Evolutionary conservation across 2,113 vertebrate genomes (phyloP), one percentile per base, ranked within the genome.

Genomic region (Hippocampus guttulatus): DNA sequence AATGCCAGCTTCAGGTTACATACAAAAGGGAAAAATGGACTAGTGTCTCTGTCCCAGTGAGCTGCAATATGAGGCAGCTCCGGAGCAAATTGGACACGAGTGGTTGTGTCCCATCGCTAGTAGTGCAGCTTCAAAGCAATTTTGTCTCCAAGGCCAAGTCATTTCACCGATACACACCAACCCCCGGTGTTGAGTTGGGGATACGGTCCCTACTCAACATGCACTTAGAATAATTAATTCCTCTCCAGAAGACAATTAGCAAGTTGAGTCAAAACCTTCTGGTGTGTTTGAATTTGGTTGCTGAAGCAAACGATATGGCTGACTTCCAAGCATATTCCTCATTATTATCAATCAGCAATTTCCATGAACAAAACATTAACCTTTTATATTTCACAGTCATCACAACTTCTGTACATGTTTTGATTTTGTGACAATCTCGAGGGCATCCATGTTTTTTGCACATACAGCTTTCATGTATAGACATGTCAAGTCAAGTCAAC

Each of bases 81-180:
- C 84, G 86, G 87, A 87, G 84, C 76, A 75, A 84, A 84, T 79
- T 82, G 78, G 81, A 82, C 80, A 62, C 79, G 79, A 88, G 80
- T 81, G 81, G 84, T 86, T 78, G n/a, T 9, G 27, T 72, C 76
- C 82, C 69, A 43, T 79, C 67, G 61, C 64, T 71, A 18, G 75
- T 20, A 71, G 78, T 62, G 75, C n/a, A 52, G 77, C 85, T 84
- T 87, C 83, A 87, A 85, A 87, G 83, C 54, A 69, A 64, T n/a
- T 54, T n/a, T 63, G 71, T 73, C 78, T 85, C 73, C 43, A 21
- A 70, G 71, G 76, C 74, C 74, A 67, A 6, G 14, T 70, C 70
- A 61, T 40, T 75, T 54, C 51, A 54, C 21, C n/a, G 51, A 75
- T 41, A 69, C 45, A 66, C 75, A 67, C 21, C 69, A 65, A 49